A percentile compares a stretch with the other conserved stretches of the same genome.
phyloP scores from a whole-genome alignment of 2,888 invertebrate species.

The Poecilobothrus nobilitatus region DNA sequence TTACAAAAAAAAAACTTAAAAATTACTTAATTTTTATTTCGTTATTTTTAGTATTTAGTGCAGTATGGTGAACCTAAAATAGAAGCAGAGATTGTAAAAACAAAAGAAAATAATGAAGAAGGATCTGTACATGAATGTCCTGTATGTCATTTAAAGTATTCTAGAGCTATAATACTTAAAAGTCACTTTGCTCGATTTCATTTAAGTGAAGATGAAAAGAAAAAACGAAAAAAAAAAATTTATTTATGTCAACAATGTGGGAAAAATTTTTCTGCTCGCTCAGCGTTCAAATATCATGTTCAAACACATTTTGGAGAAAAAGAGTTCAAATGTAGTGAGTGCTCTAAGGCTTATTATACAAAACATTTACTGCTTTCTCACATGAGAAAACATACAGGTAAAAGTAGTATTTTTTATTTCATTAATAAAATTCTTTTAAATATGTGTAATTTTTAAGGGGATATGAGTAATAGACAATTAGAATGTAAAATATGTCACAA shows the following conservation, averaged over 20 bases:
- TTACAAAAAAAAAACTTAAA: background rate
- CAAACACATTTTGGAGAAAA: conserved; percentile 1
- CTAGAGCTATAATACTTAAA: background rate
- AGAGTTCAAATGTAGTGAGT: background rate
- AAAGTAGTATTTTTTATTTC: background rate
- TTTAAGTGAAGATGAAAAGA: conserved; percentile 1
- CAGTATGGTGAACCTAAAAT: background rate
- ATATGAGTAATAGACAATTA: conserved; percentile 1
- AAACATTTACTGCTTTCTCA: background rate
- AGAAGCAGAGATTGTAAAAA: background rate
- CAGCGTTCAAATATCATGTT: background rate
- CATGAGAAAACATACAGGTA: background rate
- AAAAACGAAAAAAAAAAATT: background rate
- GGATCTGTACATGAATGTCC: background rate
- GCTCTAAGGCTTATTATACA: background rate
- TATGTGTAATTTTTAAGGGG: background rate
- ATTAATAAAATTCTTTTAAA: background rate
- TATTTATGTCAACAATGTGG: conserved; percentile 1
- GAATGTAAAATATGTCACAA: background rate
- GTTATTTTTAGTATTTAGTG: background rate
- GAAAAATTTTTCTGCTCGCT: background rate
- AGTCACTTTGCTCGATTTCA: background rate
- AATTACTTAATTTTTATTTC: background rate
- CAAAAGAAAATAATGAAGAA: background rate
- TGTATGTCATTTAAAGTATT: background rate